Percentiles rank a stretch among this genome's conserved stretches.
These are phyloP conservation scores for Bombus vancouverensis DNA, from an alignment of 1,140 invertebrate species.

Conservation along the genomic window DNA sequence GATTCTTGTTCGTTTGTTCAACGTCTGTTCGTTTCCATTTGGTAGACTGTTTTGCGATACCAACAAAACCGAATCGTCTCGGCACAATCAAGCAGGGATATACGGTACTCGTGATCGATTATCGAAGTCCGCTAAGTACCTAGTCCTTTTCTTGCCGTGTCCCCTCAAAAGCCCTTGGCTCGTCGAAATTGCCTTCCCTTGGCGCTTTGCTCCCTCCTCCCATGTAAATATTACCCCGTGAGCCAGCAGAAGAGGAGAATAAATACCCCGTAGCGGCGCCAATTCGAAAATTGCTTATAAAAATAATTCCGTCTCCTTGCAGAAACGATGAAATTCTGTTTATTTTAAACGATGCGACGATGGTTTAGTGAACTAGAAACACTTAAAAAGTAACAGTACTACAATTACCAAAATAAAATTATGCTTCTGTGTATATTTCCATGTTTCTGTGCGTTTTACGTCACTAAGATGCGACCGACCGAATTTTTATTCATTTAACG, in stretches of 20 bases:
- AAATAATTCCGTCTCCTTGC: background rate
- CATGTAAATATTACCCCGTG: conserved; percentile 39
- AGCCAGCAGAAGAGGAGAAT: conserved; percentile 8
- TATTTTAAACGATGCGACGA: background rate
- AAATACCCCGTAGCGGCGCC: background rate
- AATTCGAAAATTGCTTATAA: conserved; percentile 16
- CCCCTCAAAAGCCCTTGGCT: conserved; percentile 13
- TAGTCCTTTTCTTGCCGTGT: conserved; percentile 35
- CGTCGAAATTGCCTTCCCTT: conserved; percentile 34
- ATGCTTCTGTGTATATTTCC: background rate
- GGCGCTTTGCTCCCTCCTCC: background rate
- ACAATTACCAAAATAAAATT: no score
- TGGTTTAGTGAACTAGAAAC: background rate
- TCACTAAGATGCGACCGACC: background rate
- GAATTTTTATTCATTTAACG: background rate
- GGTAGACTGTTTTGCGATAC: background rate
- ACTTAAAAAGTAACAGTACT: no score
- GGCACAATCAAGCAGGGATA: conserved; percentile 6
- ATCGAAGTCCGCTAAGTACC: conserved; percentile 53
- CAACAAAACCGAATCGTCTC: background rate
- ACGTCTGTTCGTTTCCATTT: conserved; percentile 2
- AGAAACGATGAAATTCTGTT: background rate
- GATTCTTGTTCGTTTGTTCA: background rate
- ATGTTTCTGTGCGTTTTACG: background rate
- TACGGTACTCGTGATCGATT: conserved; percentile 51